phyloP scores from a whole-genome alignment of 1,140 invertebrate species.

The Sitobion miscanthi region DNA sequence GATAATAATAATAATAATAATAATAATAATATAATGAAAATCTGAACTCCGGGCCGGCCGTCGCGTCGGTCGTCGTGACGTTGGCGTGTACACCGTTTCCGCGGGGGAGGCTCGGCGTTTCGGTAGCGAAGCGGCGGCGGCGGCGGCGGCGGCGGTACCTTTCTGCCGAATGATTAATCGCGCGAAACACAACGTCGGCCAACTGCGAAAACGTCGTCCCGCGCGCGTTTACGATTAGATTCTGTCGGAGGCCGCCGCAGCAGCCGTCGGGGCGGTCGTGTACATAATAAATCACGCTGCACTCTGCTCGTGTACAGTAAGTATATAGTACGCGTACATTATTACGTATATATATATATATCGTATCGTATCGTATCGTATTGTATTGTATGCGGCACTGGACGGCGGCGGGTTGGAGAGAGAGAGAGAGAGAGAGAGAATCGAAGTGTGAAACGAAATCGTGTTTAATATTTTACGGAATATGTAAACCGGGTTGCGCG shows the following conservation, averaged over 20 bases:
- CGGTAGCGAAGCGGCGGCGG: neutral
- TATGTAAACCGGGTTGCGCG: too few species aligned
- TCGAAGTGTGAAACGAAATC: too few species aligned
- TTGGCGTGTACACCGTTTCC: neutral
- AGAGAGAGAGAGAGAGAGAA: too few species aligned
- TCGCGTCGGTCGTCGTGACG: neutral
- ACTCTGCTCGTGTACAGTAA: neutral
- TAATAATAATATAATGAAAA: neutral
- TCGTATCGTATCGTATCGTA: neutral
- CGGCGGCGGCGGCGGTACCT: neutral
- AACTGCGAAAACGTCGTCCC: slow-evolving; percentile 43
- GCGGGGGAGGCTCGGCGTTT: neutral
- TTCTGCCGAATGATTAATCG: slow-evolving; percentile 48
- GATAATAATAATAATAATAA: neutral
- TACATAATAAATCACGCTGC: slow-evolving; percentile 46
- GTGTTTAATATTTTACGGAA: too few species aligned
- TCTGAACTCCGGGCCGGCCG: neutral
- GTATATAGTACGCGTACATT: neutral
- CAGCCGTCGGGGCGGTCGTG: neutral
- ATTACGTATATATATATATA: neutral
- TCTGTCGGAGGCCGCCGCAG: neutral
- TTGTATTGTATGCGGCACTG: neutral
- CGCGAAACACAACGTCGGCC: slow-evolving; percentile 24
- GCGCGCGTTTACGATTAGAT: slow-evolving; percentile 44
- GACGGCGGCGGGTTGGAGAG: too few species aligned